Evolutionary conservation across 2,888 invertebrate species (phyloP), one percentile per base, ranked within the genome.

Genomic region (Dynastes hyllus): DNA sequence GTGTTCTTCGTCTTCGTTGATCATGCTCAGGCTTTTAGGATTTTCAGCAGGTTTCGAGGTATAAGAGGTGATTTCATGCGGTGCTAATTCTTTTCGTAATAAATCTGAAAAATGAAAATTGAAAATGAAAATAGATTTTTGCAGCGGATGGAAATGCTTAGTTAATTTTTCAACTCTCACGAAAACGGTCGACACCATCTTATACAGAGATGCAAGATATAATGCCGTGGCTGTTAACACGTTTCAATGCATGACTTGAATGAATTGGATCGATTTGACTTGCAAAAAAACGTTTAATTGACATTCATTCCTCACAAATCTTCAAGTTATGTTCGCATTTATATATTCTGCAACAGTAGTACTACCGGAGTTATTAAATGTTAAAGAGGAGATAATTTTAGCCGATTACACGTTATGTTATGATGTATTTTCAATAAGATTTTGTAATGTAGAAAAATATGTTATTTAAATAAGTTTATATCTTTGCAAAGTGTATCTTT

Each of bases 21-120:
- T 80, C 87, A 87, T 87, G 76, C 84, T 87, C 81, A 87, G 81
- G 3, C 86, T 83, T 79, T 86, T 82, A 2, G 85, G 86, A 75
- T 76, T 80, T 61, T 81, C 80, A 55, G 81, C 76, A 6, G 86
- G 85, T 81, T 85, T 83, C n/a, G 84, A 79, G 5, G 84, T 85
- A 55, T 84, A 83, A 16, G 85, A 83, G n/a, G 82, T 83, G 61
- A 85, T 69, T 70, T 85, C 85, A 80, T 85, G 82, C 79, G 55
- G 65, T 81, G 9, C 22, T 29, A 58, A 16, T 58, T 22, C 8
- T 22, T 58, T 58, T 5, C 55, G 55, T 13, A 53, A 50, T 63
- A 65, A 40, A 58, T 73, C 78, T 76, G 66, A 69, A 77, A 79
- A 37, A 16, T 77, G n/a, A 66, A 58, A 63, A 32, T 63, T 22